Conservation (phyloP, 2,113 vertebrate genomes). For the Spheniscus mendiculus region DNA sequence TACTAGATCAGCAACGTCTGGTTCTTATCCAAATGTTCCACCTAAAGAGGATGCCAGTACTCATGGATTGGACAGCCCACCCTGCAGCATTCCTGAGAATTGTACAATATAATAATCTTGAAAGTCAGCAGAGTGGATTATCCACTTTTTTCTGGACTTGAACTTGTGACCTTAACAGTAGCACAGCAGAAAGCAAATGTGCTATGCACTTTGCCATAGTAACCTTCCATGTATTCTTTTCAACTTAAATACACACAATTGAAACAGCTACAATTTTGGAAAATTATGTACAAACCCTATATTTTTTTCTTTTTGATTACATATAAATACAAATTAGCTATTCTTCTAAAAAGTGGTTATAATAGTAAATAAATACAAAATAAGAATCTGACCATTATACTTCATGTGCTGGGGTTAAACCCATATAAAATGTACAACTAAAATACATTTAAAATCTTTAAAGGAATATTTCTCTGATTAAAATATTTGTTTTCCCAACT, state of each 20-base stretch:
- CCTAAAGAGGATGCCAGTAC: constrained; percentile 76
- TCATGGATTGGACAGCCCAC: constrained; percentile 79
- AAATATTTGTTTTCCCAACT: constrained; percentile 99
- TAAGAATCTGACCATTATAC: constrained; percentile 99
- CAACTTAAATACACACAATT: constrained; percentile 85
- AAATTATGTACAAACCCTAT: constrained; percentile 89
- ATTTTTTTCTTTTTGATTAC: constrained; percentile 90
- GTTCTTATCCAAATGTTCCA: constrained; percentile 78
- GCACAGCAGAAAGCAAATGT: constrained; percentile 83
- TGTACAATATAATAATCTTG: constrained; percentile 86
- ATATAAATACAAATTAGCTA: constrained; percentile 99
- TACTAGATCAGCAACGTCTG: constrained; percentile 73
- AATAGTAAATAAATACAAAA: constrained; percentile 99
- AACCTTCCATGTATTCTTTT: constrained; percentile 81
- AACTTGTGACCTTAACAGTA: constrained; percentile 87
- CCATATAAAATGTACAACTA: constrained; percentile 99
- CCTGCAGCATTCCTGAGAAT: constrained; percentile 84
- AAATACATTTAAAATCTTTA: constrained; percentile 97
- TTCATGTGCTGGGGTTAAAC: constrained; percentile 99
- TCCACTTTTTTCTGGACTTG: constrained; percentile 82
- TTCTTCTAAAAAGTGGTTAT: constrained; percentile 99
- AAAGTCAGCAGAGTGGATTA: constrained; percentile 86
- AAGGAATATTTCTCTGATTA: constrained; percentile 98
- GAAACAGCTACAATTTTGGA: constrained; percentile 80
- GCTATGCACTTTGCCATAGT: constrained; percentile 82